Base-by-base conservation (phyloP, 2,888 invertebrate genomes). In the Nematopogon swammerdamellus region DNA sequence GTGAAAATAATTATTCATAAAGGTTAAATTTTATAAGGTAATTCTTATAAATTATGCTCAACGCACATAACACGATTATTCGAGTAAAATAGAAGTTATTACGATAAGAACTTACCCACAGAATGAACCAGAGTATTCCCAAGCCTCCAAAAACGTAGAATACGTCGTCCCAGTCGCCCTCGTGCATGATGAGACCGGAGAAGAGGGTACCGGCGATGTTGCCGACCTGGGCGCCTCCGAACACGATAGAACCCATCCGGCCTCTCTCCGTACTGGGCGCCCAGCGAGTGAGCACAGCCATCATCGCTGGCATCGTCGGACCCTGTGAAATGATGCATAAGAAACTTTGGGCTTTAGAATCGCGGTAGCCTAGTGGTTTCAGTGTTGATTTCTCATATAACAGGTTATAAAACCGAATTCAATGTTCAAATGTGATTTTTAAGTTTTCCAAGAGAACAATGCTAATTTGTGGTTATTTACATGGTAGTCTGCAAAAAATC, bases 291-390 rank as follows among this genome's bases (percentile, higher is more conserved):
- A 85, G 62, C 62, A 86, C 72, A 0, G 80, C 72, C 68, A 84
- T 84, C 56, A 89, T 73, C 0, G 84, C 86, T 18, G 82, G 85
- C 73, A 81, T 84, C 3, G 83, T 83, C 2, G 83, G 82, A 47
- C 84, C 84, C 84, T 85, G 53, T 11, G 57, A 50, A 49, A 54
- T 52, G 45, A 46, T n/a, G n/a, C n/a, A n/a, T n/a, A n/a, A n/a
- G n/a, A 30, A 30, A 30, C 10, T 30, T 11, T 11, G 10, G 10
- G 14, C 36, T 14, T 30, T 30, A 30, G 14, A 30, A 30, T n/a
- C n/a, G n/a, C n/a, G n/a, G n/a, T n/a, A n/a, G n/a, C n/a, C n/a
- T n/a, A n/a, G n/a, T n/a, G n/a, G n/a, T n/a, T n/a, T n/a, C n/a
- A n/a, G n/a, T n/a, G n/a, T n/a, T n/a, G n/a, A n/a, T n/a, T n/a